Percentiles rank a stretch among this genome's conserved stretches.
Conservation (phyloP, 2,888 invertebrate genomes). For the Minunthozetes semirufus region DNA sequence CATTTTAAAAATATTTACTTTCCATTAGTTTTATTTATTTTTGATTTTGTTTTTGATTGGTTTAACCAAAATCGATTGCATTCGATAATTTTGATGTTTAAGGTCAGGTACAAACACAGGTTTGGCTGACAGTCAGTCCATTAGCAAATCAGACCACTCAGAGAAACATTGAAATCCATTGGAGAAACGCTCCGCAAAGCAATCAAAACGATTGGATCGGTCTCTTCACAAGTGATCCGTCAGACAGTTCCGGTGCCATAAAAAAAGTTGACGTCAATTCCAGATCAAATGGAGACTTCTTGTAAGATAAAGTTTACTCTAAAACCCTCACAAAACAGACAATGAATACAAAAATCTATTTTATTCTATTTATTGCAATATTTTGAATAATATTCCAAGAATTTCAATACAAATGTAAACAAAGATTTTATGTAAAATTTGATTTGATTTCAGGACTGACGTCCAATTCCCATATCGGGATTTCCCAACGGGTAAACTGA, state of each 20-base stretch:
- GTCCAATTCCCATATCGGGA: slow-evolving; percentile 43
- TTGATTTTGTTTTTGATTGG: not conserved
- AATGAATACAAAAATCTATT: too few relatives aligned
- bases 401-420: too few relatives aligned
- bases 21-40: not conserved
- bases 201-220: slow-evolving; percentile 46
- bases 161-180: slow-evolving; percentile 42
- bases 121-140: slow-evolving; percentile 42
- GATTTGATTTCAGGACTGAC: slow-evolving; percentile 43
- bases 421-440: not conserved
- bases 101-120: slow-evolving; percentile 37
- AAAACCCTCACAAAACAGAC: not conserved
- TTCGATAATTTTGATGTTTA: not conserved
- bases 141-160: slow-evolving; percentile 35
- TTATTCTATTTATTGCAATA: too few relatives aligned
- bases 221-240: slow-evolving; percentile 46
- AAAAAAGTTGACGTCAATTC: slow-evolving; percentile 38
- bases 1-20: not conserved
- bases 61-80: too few relatives aligned
- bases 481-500: slow-evolving; percentile 40
- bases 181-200: slow-evolving; percentile 40
- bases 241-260: slow-evolving; percentile 40
- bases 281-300: slow-evolving; percentile 40
- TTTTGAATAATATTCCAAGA: too few relatives aligned
- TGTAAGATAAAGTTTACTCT: not conserved